Percentiles rank a stretch among this genome's conserved stretches.
phyloP scores from a whole-genome alignment of 1,140 invertebrate species.

The Gerris buenoi region DNA sequence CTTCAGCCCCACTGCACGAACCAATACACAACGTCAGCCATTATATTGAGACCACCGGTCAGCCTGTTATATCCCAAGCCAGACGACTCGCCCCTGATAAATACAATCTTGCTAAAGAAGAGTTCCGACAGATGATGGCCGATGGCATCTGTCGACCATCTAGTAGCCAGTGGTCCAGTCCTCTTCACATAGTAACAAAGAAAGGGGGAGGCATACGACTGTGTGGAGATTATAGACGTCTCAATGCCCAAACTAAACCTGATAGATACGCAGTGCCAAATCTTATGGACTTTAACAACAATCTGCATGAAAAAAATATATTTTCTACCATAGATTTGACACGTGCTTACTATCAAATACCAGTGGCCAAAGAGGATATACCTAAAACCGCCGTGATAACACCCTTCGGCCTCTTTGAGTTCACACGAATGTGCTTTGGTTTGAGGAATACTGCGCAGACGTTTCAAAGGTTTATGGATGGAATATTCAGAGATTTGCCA shows the following conservation, averaged over 20 bases:
- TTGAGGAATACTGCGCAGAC: slow-evolving; percentile 11
- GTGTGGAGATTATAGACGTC: slow-evolving; percentile 27
- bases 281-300: background rate
- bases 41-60: slow-evolving; percentile 25
- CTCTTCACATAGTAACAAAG: slow-evolving; percentile 30
- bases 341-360: slow-evolving; percentile 32
- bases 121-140: slow-evolving; percentile 25
- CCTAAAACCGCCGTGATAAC: slow-evolving; percentile 21
- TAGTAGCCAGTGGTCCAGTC: slow-evolving; percentile 28
- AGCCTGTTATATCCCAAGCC: slow-evolving; percentile 26
- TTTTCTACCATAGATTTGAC: background rate
- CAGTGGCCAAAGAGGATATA: slow-evolving; percentile 23
- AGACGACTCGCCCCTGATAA: slow-evolving; percentile 26
- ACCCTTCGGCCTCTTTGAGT: slow-evolving; percentile 14
- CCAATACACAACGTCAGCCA: slow-evolving; percentile 15
- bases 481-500: slow-evolving; percentile 2
- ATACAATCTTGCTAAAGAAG: slow-evolving; percentile 16
- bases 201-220: slow-evolving; percentile 24
- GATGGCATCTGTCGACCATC: slow-evolving; percentile 22
- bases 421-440: slow-evolving; percentile 12
- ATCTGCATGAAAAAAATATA: background rate
- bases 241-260: slow-evolving; percentile 22
- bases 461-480: slow-evolving; percentile 14
- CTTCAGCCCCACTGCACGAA: background rate
- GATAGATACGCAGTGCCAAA: background rate